Evolutionary conservation across 2,888 invertebrate genomes (phyloP).

Genomic region (Nebria salina): DNA sequence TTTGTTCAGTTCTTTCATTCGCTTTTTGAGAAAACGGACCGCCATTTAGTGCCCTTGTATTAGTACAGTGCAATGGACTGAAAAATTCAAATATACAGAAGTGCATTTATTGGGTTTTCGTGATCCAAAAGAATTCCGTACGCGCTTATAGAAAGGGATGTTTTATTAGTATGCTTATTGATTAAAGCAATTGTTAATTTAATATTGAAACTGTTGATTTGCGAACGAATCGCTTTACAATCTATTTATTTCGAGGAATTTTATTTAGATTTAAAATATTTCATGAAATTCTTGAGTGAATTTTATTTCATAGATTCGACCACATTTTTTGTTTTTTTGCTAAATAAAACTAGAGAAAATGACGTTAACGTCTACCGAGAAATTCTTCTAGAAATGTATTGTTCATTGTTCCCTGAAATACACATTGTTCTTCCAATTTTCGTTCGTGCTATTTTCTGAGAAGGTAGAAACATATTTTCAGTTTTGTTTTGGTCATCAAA

Average conservation of each 20-base stretch:
- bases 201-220: constrained; percentile 2
- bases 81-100: constrained; percentile 46
- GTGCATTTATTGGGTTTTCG: constrained; percentile 39
- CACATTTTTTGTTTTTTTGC: constrained; percentile 8
- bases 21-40: constrained; percentile 10
- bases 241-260: neutral
- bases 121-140: constrained; percentile 17
- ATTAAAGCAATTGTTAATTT: neutral
- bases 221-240: neutral
- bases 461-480: neutral
- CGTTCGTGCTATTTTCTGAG: constrained; percentile 19
- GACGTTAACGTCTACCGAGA: constrained; percentile 49
- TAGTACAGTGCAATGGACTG: constrained; percentile 30
- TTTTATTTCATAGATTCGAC: constrained; percentile 17
- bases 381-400: constrained; percentile 52
- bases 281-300: constrained; percentile 8
- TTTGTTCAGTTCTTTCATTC: constrained; percentile 9
- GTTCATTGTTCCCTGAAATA: constrained; percentile 53
- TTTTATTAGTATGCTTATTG: constrained; percentile 10
- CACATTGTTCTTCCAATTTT: constrained; percentile 53
- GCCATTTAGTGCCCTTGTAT: constrained; percentile 19
- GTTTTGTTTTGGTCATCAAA: neutral
- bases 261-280: neutral
- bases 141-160: neutral
- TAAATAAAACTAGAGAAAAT: constrained; percentile 23